Conservation (phyloP, 2,888 invertebrate species). For the Bedellia somnulentella region DNA sequence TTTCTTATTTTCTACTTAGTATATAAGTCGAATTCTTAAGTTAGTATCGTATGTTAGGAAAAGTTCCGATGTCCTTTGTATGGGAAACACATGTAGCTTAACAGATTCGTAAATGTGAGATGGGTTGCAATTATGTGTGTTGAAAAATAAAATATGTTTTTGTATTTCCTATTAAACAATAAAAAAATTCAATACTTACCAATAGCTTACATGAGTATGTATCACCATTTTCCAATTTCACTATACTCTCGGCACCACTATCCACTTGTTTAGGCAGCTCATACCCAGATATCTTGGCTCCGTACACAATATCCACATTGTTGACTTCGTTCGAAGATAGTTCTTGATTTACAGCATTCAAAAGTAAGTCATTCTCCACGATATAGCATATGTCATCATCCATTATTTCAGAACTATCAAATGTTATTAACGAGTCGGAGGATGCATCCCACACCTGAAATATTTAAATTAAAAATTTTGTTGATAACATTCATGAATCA, state of each 20-base stretch:
- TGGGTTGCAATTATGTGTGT: too few species aligned
- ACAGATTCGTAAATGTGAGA: too few species aligned
- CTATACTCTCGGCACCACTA: constrained; percentile 25
- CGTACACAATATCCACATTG: constrained; percentile 70
- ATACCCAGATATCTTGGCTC: constrained; percentile 69
- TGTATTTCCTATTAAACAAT: too few species aligned
- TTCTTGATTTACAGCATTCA: constrained; percentile 71
- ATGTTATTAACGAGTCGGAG: constrained; percentile 86
- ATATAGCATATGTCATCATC: constrained; percentile 83
- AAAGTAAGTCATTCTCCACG: constrained; percentile 89
- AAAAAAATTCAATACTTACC: constrained; percentile 68
- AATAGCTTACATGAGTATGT: constrained; percentile 67
- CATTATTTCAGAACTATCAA: constrained; percentile 71
- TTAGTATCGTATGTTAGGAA: neutral
- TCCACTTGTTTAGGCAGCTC: constrained; percentile 43
- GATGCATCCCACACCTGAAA: constrained; percentile 89
- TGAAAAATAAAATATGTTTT: too few species aligned
- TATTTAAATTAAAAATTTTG: neutral
- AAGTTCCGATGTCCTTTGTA: too few species aligned
- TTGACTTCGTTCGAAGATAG: constrained; percentile 36
- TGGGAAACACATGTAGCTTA: too few species aligned
- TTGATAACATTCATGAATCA: too few species aligned
- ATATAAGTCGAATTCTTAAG: neutral
- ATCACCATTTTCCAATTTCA: constrained; percentile 67
- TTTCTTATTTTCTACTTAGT: too few species aligned